Conservation (phyloP, 2,113 vertebrate species). For the Corydoras sp. region DNA sequence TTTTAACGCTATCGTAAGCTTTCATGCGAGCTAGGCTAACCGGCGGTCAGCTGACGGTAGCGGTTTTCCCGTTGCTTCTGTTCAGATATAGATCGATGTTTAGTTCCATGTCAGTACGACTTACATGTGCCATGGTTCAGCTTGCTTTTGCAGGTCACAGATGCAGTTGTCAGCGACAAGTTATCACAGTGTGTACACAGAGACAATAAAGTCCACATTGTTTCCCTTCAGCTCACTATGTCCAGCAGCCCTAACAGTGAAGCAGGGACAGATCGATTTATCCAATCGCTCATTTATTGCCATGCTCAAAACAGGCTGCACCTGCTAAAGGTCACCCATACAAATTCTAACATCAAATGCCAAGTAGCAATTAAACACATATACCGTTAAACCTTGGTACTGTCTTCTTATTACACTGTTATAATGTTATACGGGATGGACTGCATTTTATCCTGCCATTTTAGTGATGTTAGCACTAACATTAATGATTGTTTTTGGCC, state of each 20-base stretch:
- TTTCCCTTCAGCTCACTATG: neutral
- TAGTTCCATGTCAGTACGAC: neutral
- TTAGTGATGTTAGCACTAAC: too few relatives aligned
- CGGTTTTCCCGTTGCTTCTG: too few relatives aligned
- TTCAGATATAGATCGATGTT: too few relatives aligned
- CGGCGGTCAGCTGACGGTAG: too few relatives aligned
- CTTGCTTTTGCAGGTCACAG: neutral
- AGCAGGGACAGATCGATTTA: slow-evolving; percentile 2
- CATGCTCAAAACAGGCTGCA: neutral
- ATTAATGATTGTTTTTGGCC: too few relatives aligned
- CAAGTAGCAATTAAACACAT: too few relatives aligned
- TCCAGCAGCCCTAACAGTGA: neutral
- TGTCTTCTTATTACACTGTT: too few relatives aligned
- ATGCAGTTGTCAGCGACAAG: neutral
- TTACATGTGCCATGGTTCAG: neutral
- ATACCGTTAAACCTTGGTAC: too few relatives aligned
- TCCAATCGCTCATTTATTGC: neutral
- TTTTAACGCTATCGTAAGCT: neutral
- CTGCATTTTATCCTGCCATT: too few relatives aligned
- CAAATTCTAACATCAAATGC: too few relatives aligned
- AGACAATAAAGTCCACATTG: slow-evolving; percentile 3
- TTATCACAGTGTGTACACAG: neutral
- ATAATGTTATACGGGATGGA: too few relatives aligned
- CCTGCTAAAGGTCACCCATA: neutral
- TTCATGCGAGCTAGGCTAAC: too few relatives aligned